phyloP scores from a whole-genome alignment of 2,888 invertebrate genomes.

The Macroteleia sp. region DNA sequence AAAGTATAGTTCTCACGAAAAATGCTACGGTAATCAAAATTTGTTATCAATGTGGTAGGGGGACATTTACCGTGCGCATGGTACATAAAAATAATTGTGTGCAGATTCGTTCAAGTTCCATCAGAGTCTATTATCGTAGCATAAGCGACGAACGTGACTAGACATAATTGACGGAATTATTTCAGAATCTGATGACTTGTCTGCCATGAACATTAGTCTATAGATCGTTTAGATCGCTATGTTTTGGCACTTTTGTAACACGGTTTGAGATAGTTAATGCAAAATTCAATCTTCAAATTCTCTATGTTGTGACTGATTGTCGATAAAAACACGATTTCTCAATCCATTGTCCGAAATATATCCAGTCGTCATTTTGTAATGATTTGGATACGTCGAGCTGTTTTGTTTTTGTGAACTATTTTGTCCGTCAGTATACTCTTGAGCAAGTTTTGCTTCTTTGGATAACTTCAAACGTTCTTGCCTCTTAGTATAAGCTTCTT shows the following conservation, averaged over 20 bases:
- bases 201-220: background rate
- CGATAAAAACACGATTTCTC: slow-evolving; percentile 85
- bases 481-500: slow-evolving; percentile 88
- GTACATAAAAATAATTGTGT: no score
- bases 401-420: slow-evolving; percentile 65
- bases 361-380: slow-evolving; percentile 84
- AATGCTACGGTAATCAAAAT: no score
- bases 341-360: slow-evolving; percentile 84
- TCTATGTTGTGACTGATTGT: slow-evolving; percentile 71
- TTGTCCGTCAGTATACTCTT: slow-evolving; percentile 52
- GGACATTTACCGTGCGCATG: no score
- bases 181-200: slow-evolving; percentile 23
- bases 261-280: background rate
- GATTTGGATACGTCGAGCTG: slow-evolving; percentile 81
- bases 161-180: slow-evolving; percentile 38
- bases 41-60: no score
- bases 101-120: slow-evolving; percentile 27
- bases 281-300: slow-evolving; percentile 27
- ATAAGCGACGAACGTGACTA: slow-evolving; percentile 33
- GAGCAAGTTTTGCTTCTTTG: slow-evolving; percentile 51
- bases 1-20: no score
- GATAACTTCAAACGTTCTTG: slow-evolving; percentile 55
- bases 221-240: background rate
- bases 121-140: slow-evolving; percentile 27
- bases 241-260: slow-evolving; percentile 36